Conservation (phyloP, 2,888 invertebrate genomes). For the Parelbella ahira region DNA sequence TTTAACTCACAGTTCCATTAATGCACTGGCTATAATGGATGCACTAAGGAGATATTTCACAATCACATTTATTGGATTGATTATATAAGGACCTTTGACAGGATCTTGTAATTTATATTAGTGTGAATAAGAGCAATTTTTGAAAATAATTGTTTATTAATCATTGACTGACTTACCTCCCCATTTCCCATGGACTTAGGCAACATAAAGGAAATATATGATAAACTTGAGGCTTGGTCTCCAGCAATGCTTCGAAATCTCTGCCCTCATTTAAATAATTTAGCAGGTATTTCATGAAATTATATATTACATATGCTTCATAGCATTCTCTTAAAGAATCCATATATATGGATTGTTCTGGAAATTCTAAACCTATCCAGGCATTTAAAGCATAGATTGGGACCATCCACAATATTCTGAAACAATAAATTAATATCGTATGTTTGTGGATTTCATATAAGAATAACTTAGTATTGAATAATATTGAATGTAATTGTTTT, state of each 20-base stretch:
- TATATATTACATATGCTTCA: slow-evolving; percentile 98
- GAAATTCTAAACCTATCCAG: slow-evolving; percentile 94
- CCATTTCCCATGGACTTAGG: slow-evolving; percentile 96
- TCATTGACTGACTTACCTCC: slow-evolving; percentile 85
- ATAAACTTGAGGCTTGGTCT: slow-evolving; percentile 90
- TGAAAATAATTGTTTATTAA: too few species aligned
- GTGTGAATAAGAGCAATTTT: too few species aligned
- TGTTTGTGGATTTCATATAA: too few species aligned
- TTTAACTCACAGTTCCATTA: too few species aligned
- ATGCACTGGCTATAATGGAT: too few species aligned
- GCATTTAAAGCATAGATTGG: slow-evolving; percentile 98
- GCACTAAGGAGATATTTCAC: too few species aligned
- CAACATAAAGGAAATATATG: slow-evolving; percentile 96
- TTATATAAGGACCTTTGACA: too few species aligned
- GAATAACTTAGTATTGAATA: too few species aligned
- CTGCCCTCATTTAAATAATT: slow-evolving; percentile 94
- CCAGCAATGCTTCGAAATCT: slow-evolving; percentile 90
- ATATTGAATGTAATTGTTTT: too few species aligned
- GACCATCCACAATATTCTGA: slow-evolving; percentile 97
- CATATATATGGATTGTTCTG: slow-evolving; percentile 93
- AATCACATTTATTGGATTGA: too few species aligned
- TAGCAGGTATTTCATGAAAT: slow-evolving; percentile 96
- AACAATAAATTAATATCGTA: too few species aligned
- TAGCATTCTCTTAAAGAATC: slow-evolving; percentile 97
- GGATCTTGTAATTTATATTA: too few species aligned